phyloP scores from a whole-genome alignment of 2,888 invertebrate genomes.

The Hipparchia semele region DNA sequence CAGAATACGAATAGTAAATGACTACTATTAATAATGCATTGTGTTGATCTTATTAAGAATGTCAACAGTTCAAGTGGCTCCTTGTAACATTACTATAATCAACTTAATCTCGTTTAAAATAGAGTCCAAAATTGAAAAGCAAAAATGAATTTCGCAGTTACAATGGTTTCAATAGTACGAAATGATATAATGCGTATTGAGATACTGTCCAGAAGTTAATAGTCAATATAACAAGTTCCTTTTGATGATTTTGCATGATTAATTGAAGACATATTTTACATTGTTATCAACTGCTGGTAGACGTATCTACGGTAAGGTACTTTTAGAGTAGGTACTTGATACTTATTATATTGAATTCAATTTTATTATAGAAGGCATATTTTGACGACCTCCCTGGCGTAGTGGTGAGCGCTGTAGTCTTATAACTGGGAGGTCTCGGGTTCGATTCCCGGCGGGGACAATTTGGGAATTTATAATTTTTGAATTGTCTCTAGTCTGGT shows the following conservation, averaged over 20 bases:
- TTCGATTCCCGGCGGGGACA: no score
- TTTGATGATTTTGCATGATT: conserved; percentile 46
- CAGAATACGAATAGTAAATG: conserved; percentile 43
- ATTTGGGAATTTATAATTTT: no score
- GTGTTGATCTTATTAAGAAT: conserved; percentile 8
- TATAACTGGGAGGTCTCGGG: no score
- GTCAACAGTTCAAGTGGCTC: conserved; percentile 10
- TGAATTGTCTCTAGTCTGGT: no score
- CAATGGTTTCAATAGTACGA: conserved; percentile 18
- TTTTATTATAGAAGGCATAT: no score
- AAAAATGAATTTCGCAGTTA: not conserved
- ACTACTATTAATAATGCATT: conserved; percentile 24
- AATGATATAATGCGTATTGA: conserved; percentile 51
- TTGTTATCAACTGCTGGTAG: conserved; percentile 13
- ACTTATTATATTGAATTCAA: no score
- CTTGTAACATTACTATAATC: not conserved
- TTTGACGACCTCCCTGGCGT: no score
- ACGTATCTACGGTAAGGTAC: not conserved
- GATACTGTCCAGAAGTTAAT: conserved; percentile 62
- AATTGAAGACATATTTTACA: conserved; percentile 50
- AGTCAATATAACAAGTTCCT: conserved; percentile 57
- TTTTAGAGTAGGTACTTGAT: no score
- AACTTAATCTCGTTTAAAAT: not conserved
- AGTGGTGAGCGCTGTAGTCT: no score
- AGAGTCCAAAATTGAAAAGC: not conserved